Conservation (phyloP, 2,113 vertebrate species). For the Miniopterus natalensis region DNA sequence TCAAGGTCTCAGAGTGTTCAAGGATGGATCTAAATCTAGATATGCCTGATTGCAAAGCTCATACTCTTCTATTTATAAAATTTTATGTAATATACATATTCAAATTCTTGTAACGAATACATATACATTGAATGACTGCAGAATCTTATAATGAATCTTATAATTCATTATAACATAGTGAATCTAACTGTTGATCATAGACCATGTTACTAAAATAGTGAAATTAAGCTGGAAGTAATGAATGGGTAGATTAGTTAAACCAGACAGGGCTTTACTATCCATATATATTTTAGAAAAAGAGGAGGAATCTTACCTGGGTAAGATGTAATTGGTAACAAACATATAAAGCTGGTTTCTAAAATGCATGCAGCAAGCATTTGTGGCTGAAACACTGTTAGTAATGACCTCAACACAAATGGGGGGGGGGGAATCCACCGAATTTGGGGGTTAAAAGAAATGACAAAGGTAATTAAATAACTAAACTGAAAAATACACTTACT, state of each 20-base stretch:
- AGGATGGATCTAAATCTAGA: neutral
- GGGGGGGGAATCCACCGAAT: neutral
- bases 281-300: neutral
- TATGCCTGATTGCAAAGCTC: neutral
- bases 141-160: conserved; percentile 5
- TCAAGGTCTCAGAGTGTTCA: neutral
- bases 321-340: conserved; percentile 30
- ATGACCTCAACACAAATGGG: conserved; percentile 2
- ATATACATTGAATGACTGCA: neutral
- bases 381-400: conserved; percentile 30
- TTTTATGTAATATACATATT: neutral
- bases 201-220: conserved; percentile 43
- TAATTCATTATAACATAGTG: neutral
- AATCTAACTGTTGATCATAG: conserved; percentile 9
- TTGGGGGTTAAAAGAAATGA: conserved; percentile 41
- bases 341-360: conserved; percentile 54
- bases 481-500: conserved; percentile 52
- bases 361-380: neutral
- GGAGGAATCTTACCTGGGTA: neutral
- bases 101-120: neutral
- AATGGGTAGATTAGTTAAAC: conserved; percentile 57
- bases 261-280: conserved; percentile 23
- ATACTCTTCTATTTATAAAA: neutral
- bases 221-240: conserved; percentile 44
- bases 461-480: conserved; percentile 38